Evolutionary conservation across 1,140 invertebrate species (phyloP).

Genomic region (Musca vetustissima): DNA sequence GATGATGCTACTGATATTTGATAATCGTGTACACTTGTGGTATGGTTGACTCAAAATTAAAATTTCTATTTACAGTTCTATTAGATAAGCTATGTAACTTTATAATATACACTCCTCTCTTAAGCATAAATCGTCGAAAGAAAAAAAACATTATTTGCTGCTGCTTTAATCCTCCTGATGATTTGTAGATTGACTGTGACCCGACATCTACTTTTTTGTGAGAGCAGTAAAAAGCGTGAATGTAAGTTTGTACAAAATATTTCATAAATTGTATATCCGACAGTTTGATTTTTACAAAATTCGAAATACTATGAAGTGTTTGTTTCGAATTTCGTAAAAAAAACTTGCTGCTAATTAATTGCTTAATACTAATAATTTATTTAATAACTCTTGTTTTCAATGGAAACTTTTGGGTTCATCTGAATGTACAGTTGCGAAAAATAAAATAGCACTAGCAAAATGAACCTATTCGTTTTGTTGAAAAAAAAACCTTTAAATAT

Average conservation of each 20-base stretch:
- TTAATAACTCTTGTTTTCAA: not conserved
- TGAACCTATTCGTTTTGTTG: no score
- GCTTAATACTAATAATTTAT: not conserved
- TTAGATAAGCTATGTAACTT: constrained; percentile 8
- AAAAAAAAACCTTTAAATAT: no score
- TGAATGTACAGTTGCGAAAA: no score
- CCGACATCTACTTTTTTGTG: no score
- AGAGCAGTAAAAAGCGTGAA: constrained; percentile 6
- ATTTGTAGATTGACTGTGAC: not conserved
- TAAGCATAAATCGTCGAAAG: constrained; percentile 14
- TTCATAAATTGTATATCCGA: constrained; percentile 1
- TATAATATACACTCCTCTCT: not conserved
- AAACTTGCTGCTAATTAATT: no score
- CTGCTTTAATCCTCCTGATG: not conserved
- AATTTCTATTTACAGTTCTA: constrained; percentile 15
- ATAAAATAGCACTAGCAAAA: no score
- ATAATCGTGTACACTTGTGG: constrained; percentile 20
- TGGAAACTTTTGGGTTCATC: no score
- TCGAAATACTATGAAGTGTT: no score
- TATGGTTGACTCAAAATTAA: constrained; percentile 1
- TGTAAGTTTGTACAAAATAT: constrained; percentile 7
- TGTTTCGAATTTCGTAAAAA: no score
- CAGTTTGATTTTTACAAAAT: no score
- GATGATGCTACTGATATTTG: constrained; percentile 5
- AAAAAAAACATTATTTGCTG: constrained; percentile 3